Evolutionary conservation across 1,140 invertebrate genomes (phyloP), one percentile per base, ranked within the genome.

Genomic region (Drosophila busckii): DNA sequence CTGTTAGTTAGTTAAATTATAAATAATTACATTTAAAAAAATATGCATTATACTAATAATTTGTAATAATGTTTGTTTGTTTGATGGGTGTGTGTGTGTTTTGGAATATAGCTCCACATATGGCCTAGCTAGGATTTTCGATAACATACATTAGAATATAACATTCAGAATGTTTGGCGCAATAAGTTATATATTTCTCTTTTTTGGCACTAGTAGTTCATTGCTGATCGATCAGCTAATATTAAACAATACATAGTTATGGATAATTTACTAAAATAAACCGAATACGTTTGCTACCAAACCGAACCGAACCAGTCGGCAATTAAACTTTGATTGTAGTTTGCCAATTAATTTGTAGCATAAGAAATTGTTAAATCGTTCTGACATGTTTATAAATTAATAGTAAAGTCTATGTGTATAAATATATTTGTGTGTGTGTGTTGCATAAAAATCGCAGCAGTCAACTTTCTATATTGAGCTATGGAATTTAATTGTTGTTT

Each of bases 401-500:
- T 41, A 22, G 13, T 23, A 41, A 17, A 9, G 32, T 35, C 32
- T 40, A 22, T 41, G n/a, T 35, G 16, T 35, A 8, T 17, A 26
- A n/a, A n/a, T n/a, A n/a, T n/a, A n/a, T n/a, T n/a, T n/a, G 26
- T 16, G 25, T 17, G 22, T 19, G 15, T 42, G 8, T 42, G 40
- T 31, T n/a, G n/a, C n/a, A 66, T 70, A 80, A 80, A 80, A 80
- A 80, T 58, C 73, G 73, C 64, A 42, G 46, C 32, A 58, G 52
- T 63, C 42, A 50, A 46, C 54, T 42, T 58, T 60, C 50, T 40
- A n/a, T n/a, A 44, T 41, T 64, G 31, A 25, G 22, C 42, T 20
- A 32, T 26, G 13, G 35, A 45, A 4, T 40, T 82, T 54, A 86
- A 58, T 86, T 85, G 59, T 85, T 86, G 60, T 85, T 86, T 61